phyloP scores from a whole-genome alignment of 1,140 invertebrate species.

The Trichonephila inaurata region DNA sequence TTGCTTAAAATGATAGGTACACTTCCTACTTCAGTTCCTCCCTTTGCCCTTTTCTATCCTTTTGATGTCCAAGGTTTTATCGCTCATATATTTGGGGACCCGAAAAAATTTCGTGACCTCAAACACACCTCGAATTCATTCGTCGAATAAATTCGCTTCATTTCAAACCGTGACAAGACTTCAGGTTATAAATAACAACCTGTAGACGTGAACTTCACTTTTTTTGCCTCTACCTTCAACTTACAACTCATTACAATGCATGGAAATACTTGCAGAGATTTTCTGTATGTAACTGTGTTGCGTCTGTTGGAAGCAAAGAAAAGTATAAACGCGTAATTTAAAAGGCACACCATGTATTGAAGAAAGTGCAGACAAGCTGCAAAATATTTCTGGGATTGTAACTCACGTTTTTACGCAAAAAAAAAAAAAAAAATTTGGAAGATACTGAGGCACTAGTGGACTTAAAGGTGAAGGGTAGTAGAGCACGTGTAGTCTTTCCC shows the following conservation, averaged over 20 bases:
- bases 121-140: background rate
- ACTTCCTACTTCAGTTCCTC: conserved; percentile 26
- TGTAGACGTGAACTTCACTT: background rate
- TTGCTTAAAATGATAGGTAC: background rate
- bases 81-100: conserved; percentile 25
- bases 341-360: background rate
- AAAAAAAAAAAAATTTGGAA: too few relatives aligned
- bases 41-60: background rate
- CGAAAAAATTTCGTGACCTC: conserved; percentile 18
- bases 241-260: background rate
- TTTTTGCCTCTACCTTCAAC: background rate
- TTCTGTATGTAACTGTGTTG: background rate
- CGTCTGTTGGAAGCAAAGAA: background rate
- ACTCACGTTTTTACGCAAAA: too few relatives aligned
- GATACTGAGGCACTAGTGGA: too few relatives aligned
- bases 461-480: too few relatives aligned
- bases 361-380: background rate
- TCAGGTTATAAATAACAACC: background rate
- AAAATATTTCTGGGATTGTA: too few relatives aligned
- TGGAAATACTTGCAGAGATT: background rate
- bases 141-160: conserved; percentile 40
- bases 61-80: conserved; percentile 20
- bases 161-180: conserved; percentile 8
- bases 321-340: background rate
- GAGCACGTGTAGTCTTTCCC: too few relatives aligned